Percentiles rank a stretch among this genome's conserved stretches.
phyloP scores from a whole-genome alignment of 1,140 invertebrate genomes.

The Phocides pigmalion region DNA sequence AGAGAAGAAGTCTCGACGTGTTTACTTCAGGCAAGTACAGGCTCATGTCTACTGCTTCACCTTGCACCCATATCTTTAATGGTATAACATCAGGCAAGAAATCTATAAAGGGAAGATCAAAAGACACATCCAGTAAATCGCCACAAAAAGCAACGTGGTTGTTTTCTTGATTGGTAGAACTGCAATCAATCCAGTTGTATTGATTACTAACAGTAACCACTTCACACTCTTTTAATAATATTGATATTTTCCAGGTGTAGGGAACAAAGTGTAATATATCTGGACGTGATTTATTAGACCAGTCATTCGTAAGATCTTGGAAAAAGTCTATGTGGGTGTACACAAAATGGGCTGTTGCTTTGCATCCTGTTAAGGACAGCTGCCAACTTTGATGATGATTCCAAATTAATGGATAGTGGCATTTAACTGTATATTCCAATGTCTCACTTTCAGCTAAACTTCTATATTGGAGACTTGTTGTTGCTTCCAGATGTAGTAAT shows the following conservation, averaged over 20 bases:
- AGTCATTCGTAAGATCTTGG: constrained; percentile 97
- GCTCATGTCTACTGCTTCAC: constrained; percentile 95
- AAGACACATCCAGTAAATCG: constrained; percentile 95
- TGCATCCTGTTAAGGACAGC: constrained; percentile 95
- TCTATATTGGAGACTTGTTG: constrained; percentile 96
- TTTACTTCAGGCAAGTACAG: constrained; percentile 96
- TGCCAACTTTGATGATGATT: constrained; percentile 98
- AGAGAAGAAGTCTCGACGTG: constrained; percentile 91
- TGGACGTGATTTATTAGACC: constrained; percentile 94
- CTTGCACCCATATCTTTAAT: constrained; percentile 96
- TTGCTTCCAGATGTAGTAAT: constrained; percentile 95
- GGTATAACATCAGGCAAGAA: constrained; percentile 95
- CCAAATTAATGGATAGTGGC: constrained; percentile 96
- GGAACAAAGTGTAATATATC: constrained; percentile 98
- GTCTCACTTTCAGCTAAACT: constrained; percentile 97
- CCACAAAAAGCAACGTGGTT: constrained; percentile 96
- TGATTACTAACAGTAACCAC: constrained; percentile 97
- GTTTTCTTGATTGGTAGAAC: constrained; percentile 97
- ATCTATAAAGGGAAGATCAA: constrained; percentile 96
- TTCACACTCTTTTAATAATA: constrained; percentile 98
- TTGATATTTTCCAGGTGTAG: constrained; percentile 97
- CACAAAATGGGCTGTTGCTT: constrained; percentile 95
- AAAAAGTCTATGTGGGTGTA: constrained; percentile 98
- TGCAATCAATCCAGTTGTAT: constrained; percentile 99
- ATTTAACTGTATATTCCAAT: constrained; percentile 94